Percentiles rank a stretch among this genome's conserved stretches.
Evolutionary conservation across 2,113 vertebrate genomes (phyloP).

Genomic region (Xiphias gladius): DNA sequence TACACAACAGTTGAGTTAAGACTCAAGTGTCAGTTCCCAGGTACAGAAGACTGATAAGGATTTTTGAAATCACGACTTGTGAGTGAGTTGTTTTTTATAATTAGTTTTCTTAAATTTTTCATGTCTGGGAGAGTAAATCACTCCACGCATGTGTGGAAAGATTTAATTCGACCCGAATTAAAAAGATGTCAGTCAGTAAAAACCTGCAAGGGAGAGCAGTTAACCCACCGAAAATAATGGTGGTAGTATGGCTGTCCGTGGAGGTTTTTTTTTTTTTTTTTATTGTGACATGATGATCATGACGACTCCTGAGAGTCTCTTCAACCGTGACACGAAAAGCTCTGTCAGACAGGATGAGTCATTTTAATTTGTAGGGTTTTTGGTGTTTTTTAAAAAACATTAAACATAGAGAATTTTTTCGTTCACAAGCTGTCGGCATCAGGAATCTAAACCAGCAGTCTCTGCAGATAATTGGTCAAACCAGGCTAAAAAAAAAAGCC

Average conservation of each 20-base stretch:
- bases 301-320: background rate
- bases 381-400: too few relatives aligned
- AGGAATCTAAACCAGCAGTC: too few relatives aligned
- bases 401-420: background rate
- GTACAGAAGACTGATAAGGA: background rate
- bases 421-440: background rate
- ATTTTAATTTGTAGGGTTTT: background rate
- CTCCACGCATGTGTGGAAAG: background rate
- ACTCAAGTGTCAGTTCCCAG: background rate
- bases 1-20: background rate
- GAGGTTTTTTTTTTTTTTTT: too few relatives aligned
- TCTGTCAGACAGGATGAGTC: background rate
- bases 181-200: constrained; percentile 1
- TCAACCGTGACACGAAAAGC: background rate
- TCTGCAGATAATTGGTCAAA: too few relatives aligned
- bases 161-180: constrained; percentile 20
- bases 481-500: too few relatives aligned
- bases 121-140: background rate
- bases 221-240: constrained; percentile 9
- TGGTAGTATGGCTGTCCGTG: constrained; percentile 11
- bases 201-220: background rate
- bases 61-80: background rate
- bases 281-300: background rate
- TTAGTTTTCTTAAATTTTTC: background rate
- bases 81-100: background rate